Base-by-base conservation (phyloP, 92 coral and sea anemone species). In the Ricordea florida region DNA sequence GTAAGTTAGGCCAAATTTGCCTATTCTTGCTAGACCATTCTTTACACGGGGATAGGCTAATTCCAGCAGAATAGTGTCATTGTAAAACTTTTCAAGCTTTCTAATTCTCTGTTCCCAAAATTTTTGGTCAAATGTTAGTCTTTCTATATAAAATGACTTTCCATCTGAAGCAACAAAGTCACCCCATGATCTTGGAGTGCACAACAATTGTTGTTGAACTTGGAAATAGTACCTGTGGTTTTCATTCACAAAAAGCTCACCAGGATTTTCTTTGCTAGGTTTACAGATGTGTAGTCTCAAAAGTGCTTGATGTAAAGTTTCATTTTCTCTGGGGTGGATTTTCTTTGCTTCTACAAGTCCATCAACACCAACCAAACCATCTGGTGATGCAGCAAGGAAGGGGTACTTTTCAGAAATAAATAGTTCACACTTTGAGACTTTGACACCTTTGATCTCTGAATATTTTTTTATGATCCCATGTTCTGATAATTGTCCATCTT, bases 11-110 rank as follows among this genome's bases (percentile, higher is more conserved):
- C 80, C 86, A 80, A 17, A 62, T 67, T 71, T 80, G 32, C 86
- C 86, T 57, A 80, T 44, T 33, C 86, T 70, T 16, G 69, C 86
- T 51, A 61, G 55, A 20, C 74, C 79, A 20, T 25, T 33, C 50
- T 70, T 70, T 40, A 80, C 86, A 60, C 79, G 78, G 55, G 69
- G 85, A 42, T 79, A 79, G 41, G 70, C 85, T 41, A 79, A 31
- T 40, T 79, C 78, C n/a, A 79, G 70, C 36, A 79, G 32, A 60
- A 67, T 22, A 26, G 45, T 29, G 74, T 67, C 62, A 46, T 79
- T 24, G 25, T 59, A 79, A 49, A 79, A 46, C 20, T 51, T 52
- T 55, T 81, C 79, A 6, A 81, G 69, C 47, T 41, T 57, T 32
- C 10, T 32, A 24, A 72, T 72, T 63, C 56, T 13, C 50, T 60